Evolutionary conservation across 92 coral and sea anemone genomes (phyloP).

Genomic region (Umimayanthus kanabou): DNA sequence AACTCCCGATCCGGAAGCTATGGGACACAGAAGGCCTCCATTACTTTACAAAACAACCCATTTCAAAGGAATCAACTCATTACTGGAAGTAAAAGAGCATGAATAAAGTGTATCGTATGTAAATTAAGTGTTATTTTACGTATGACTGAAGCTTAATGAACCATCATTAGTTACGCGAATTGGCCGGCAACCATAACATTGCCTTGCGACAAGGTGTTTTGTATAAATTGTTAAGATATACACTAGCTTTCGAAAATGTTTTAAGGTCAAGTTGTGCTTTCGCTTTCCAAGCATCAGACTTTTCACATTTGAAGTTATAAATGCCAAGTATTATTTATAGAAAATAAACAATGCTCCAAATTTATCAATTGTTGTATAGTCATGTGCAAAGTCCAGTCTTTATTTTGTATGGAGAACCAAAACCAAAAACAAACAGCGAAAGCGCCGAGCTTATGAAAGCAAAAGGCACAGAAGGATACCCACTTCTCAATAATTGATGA

Average conservation of each 20-base stretch:
- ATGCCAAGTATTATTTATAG: background rate
- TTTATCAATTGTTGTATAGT: background rate
- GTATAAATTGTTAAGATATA: background rate
- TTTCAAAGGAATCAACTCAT: background rate
- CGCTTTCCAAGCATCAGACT: background rate
- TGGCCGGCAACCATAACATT: background rate
- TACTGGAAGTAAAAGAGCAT: background rate
- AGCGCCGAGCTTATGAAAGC: background rate
- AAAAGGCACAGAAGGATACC: background rate
- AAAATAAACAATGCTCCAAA: background rate
- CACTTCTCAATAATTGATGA: background rate
- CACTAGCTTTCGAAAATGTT: background rate
- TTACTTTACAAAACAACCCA: background rate
- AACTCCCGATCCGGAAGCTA: background rate
- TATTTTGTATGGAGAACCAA: background rate
- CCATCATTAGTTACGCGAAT: background rate
- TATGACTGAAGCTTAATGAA: background rate
- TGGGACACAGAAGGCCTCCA: background rate
- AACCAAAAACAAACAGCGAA: background rate
- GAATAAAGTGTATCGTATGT: background rate
- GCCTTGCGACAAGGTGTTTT: background rate
- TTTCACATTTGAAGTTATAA: background rate
- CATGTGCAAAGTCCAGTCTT: background rate
- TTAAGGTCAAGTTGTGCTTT: background rate
- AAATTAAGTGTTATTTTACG: background rate